Conservation (phyloP, 2,888 invertebrate genomes). For the Pristionchus exspectatus region DNA sequence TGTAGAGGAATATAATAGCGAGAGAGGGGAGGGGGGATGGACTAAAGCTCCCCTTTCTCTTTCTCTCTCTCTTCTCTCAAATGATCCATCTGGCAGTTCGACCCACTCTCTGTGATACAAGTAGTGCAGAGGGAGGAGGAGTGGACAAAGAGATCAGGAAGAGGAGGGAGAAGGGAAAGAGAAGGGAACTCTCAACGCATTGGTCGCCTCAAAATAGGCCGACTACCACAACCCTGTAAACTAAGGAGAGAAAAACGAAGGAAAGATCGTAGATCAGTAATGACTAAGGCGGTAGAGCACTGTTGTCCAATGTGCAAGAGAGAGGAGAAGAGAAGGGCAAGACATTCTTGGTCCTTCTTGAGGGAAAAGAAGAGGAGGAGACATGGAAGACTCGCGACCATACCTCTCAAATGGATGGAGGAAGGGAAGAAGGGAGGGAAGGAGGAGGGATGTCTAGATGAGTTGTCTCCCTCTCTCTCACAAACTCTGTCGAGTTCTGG, state of each 20-base stretch:
- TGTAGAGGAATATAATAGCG: neutral
- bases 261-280: neutral
- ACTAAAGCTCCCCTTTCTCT: neutral
- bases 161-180: neutral
- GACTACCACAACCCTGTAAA: neutral
- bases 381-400: neutral
- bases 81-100: constrained; percentile 20
- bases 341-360: neutral
- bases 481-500: constrained; percentile 26
- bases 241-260: neutral
- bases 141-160: neutral
- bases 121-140: neutral
- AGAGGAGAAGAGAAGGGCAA: neutral
- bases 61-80: neutral
- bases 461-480: neutral
- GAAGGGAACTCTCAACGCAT: neutral
- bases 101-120: constrained; percentile 16
- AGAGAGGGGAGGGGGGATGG: constrained; percentile 1
- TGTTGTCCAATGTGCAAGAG: neutral
- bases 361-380: neutral
- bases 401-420: constrained; percentile 18
- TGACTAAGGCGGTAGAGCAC: neutral
- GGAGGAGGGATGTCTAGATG: neutral
- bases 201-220: neutral
- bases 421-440: neutral